phyloP scores from a whole-genome alignment of 2,888 invertebrate species.

The Alentia gelatinosa region DNA sequence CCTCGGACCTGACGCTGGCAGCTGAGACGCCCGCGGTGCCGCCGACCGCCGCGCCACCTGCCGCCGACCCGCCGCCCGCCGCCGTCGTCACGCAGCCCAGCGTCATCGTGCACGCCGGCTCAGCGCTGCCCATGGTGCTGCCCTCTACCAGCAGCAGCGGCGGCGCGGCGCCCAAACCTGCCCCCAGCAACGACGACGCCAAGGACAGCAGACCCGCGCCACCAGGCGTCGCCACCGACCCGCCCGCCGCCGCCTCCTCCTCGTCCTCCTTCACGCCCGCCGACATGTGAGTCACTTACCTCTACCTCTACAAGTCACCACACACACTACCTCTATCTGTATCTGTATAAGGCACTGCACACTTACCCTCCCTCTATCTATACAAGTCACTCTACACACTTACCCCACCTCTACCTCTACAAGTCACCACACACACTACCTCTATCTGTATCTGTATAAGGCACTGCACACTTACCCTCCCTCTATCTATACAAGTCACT shows the following conservation, averaged over 20 bases:
- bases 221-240: neutral
- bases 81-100: conserved; percentile 73
- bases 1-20: neutral
- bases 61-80: too few relatives aligned
- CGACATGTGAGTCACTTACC: neutral
- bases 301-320: too few relatives aligned
- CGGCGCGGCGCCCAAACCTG: neutral
- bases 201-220: conserved; percentile 53
- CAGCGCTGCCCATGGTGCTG: conserved; percentile 56
- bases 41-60: neutral
- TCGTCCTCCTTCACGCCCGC: conserved; percentile 8
- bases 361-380: too few relatives aligned
- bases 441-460: too few relatives aligned
- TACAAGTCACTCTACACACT: too few relatives aligned
- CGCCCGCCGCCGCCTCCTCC: neutral
- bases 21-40: neutral
- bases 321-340: too few relatives aligned
- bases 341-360: too few relatives aligned
- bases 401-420: too few relatives aligned
- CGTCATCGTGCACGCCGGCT: conserved; percentile 78
- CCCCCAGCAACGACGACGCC: conserved; percentile 48
- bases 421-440: too few relatives aligned
- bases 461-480: too few relatives aligned
- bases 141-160: conserved; percentile 47
- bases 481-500: too few relatives aligned